Evolutionary conservation across 1,140 invertebrate genomes (phyloP).

Genomic region (Sesamia nonagrioides): DNA sequence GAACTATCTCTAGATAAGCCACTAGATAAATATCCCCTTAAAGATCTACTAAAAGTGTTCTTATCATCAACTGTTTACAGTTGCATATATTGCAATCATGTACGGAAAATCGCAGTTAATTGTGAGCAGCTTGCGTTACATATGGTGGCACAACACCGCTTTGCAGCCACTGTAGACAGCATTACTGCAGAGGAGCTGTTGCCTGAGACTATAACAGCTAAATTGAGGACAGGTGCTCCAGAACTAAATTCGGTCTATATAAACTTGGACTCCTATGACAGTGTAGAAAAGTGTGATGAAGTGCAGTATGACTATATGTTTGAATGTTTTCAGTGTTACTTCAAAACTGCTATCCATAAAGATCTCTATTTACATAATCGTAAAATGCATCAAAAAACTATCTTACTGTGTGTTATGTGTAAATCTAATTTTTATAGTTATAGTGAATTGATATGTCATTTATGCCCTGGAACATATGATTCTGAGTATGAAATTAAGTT

Average conservation of each 20-base stretch:
- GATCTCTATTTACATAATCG: conserved; percentile 94
- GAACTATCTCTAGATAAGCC: conserved; percentile 92
- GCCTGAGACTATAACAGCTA: conserved; percentile 91
- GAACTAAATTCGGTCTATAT: conserved; percentile 90
- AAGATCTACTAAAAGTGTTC: conserved; percentile 92
- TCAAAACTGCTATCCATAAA: conserved; percentile 92
- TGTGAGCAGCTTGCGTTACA: conserved; percentile 93
- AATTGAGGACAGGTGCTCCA: conserved; percentile 90
- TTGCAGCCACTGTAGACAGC: conserved; percentile 91
- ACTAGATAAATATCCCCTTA: conserved; percentile 91
- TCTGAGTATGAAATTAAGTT: conserved; percentile 89
- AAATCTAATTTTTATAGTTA: conserved; percentile 95
- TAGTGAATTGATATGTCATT: conserved; percentile 94
- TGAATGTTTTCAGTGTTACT: conserved; percentile 95
- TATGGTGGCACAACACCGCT: conserved; percentile 92
- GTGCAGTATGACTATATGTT: conserved; percentile 89
- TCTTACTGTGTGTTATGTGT: conserved; percentile 94
- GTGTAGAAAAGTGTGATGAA: conserved; percentile 82
- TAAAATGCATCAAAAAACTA: conserved; percentile 94
- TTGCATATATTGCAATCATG: conserved; percentile 95
- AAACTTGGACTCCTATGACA: conserved; percentile 91
- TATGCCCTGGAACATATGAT: conserved; percentile 93
- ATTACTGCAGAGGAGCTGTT: conserved; percentile 91
- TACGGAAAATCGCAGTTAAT: conserved; percentile 93
- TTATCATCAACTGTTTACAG: conserved; percentile 89